phyloP scores from a whole-genome alignment of 1,140 invertebrate genomes.

The Drosophila punjabiensis region DNA sequence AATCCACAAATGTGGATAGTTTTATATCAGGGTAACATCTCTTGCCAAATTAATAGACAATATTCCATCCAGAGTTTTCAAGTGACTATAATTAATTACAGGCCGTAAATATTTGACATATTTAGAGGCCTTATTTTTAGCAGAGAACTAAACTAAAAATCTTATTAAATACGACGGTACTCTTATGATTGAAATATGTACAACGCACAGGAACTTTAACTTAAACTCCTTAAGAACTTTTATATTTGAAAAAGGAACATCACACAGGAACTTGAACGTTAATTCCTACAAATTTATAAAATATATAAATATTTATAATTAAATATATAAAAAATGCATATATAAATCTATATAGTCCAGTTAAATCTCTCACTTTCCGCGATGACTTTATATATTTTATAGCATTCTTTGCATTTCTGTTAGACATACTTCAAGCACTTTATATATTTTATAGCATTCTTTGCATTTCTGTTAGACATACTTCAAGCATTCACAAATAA shows the following conservation, averaged over 20 bases:
- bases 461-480: not conserved
- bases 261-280: not conserved
- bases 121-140: not conserved
- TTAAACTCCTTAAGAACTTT: not conserved
- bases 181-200: not conserved
- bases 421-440: not conserved
- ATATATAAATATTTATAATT: not conserved
- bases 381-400: not conserved
- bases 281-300: not conserved
- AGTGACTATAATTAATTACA: not conserved
- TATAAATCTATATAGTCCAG: not conserved
- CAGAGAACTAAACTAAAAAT: not conserved
- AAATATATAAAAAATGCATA: not conserved
- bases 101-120: not conserved
- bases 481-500: not conserved
- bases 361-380: not conserved
- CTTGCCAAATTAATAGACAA: not conserved
- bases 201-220: not conserved
- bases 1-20: not conserved
- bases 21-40: not conserved
- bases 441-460: not conserved
- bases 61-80: not conserved
- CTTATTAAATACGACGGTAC: not conserved
- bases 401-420: not conserved
- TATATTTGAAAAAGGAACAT: not conserved